phyloP scores from a whole-genome alignment of 2,113 vertebrate species.

The Pterocles orientalis region DNA sequence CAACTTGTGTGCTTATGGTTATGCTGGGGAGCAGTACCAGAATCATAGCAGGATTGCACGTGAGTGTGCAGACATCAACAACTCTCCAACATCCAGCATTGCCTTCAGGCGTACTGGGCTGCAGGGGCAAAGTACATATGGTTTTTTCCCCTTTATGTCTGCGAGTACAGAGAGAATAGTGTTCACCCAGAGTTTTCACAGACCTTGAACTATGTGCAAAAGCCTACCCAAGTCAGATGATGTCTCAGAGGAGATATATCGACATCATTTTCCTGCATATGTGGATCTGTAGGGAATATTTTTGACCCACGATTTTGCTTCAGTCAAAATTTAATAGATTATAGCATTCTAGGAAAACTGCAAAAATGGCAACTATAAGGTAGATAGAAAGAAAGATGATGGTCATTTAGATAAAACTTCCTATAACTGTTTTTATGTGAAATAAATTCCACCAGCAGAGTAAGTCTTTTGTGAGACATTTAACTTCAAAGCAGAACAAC shows the following conservation, averaged over 20 bases:
- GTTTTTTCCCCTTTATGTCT: neutral
- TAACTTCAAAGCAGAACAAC: conserved; percentile 31
- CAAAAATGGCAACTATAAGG: conserved; percentile 16
- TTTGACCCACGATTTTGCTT: conserved; percentile 43
- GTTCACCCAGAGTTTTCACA: neutral
- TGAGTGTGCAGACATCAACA: neutral
- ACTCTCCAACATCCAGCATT: neutral
- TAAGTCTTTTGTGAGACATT: conserved; percentile 27
- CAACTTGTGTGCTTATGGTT: accelerated
- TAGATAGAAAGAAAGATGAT: conserved; percentile 49
- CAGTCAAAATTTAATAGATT: conserved; percentile 47
- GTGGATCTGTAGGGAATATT: neutral
- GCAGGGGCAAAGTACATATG: accelerated
- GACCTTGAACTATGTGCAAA: neutral
- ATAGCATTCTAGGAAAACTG: conserved; percentile 47
- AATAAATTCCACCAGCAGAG: conserved; percentile 37
- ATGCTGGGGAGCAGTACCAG: neutral
- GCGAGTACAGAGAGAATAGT: neutral
- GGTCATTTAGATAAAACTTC: conserved; percentile 38
- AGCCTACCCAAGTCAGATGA: neutral
- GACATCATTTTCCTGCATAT: neutral
- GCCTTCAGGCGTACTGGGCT: neutral
- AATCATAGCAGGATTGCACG: neutral
- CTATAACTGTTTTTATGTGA: conserved; percentile 35
- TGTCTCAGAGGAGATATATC: neutral